A percentile compares a stretch with the other conserved stretches of the same genome.
phyloP scores from a whole-genome alignment of 2,888 invertebrate species.

The Drosophila paranaensis region DNA sequence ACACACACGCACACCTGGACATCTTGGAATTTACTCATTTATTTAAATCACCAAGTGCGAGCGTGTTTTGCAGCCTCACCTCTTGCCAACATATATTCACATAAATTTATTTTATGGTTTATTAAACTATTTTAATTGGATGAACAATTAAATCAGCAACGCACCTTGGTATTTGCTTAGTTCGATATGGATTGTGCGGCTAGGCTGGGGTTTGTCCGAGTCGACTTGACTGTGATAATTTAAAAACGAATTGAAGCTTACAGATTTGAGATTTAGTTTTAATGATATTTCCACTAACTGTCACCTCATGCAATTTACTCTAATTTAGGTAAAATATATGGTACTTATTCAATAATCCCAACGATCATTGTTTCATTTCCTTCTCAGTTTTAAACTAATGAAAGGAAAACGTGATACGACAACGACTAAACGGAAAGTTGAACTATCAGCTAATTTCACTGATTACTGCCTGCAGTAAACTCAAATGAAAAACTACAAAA shows the following conservation, averaged over 20 bases:
- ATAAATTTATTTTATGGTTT: slow-evolving; percentile 18
- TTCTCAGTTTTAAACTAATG: no score
- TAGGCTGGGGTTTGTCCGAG: background rate
- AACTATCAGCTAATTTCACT: no score
- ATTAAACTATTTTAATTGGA: slow-evolving; percentile 20
- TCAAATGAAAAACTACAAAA: no score
- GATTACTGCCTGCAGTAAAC: no score
- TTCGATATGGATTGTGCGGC: slow-evolving; percentile 8
- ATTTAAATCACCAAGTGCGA: slow-evolving; percentile 29
- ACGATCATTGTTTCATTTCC: no score
- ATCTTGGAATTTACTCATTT: background rate
- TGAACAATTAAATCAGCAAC: slow-evolving; percentile 32
- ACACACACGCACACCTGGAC: slow-evolving; percentile 2
- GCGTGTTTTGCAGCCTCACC: background rate
- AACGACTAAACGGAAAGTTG: no score
- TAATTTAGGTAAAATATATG: no score
- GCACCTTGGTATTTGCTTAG: slow-evolving; percentile 3
- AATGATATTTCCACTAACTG: background rate
- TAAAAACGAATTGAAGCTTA: no score
- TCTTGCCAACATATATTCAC: background rate
- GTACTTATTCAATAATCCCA: no score
- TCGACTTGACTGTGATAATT: background rate
- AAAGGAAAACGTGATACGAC: no score
- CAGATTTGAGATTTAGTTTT: background rate
- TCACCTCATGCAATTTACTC: background rate